phyloP scores from a whole-genome alignment of 2,888 invertebrate species.

The Amphipoea lucens region DNA sequence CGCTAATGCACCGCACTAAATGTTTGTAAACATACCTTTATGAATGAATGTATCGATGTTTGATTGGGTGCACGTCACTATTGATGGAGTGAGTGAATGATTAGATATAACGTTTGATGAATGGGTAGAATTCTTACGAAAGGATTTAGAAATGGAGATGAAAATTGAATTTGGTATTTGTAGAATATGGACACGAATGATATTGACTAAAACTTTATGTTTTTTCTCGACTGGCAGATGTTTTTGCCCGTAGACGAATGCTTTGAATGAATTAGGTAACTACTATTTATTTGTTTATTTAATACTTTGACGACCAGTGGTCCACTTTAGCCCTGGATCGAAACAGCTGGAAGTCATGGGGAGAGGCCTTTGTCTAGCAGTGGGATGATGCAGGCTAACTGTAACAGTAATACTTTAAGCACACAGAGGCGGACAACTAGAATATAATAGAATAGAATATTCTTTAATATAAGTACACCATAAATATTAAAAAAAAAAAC shows the following conservation, averaged over 20 bases:
- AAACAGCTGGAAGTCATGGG: no score
- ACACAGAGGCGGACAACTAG: neutral
- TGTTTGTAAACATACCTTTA: constrained; percentile 71
- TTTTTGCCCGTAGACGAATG: neutral
- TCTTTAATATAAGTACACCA: no score
- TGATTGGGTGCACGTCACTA: constrained; percentile 59
- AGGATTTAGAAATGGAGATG: constrained; percentile 4
- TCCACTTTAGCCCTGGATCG: no score
- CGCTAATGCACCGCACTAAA: constrained; percentile 65
- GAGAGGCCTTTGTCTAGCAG: no score
- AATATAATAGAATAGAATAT: no score
- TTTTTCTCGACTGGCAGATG: neutral
- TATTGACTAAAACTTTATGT: neutral
- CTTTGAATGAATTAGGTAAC: neutral
- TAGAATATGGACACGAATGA: neutral
- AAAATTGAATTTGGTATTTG: constrained; percentile 3
- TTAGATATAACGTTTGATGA: constrained; percentile 38
- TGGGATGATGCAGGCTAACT: no score
- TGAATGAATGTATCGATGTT: constrained; percentile 64
- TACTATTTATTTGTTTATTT: neutral
- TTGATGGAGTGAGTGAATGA: constrained; percentile 41
- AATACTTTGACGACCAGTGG: neutral
- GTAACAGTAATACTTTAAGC: neutral
- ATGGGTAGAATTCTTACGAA: constrained; percentile 11
- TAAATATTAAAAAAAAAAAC: no score